Evolutionary conservation across 1,140 invertebrate genomes (phyloP), one percentile per base, ranked within the genome.

Genomic region (Drosophila carrolli): DNA sequence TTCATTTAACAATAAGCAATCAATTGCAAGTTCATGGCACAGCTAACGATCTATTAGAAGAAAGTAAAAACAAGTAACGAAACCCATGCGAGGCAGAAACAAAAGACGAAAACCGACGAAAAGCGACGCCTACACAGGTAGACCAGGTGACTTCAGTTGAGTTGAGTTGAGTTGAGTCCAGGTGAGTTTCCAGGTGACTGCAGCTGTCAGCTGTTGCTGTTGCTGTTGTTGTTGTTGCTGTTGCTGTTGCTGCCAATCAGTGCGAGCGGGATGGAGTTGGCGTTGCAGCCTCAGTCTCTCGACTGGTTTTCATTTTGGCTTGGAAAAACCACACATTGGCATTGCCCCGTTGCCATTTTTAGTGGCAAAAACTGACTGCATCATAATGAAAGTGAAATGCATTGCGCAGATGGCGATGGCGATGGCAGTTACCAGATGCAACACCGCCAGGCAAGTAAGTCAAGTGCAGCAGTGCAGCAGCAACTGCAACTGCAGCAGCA

Each of bases 1-100:
- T 88, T 88, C 83, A 89, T 88, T 88, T 88, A 88, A 88, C 83
- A 88, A 88, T 88, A 88, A 88, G 83, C 83, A 88, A 88, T 88
- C 83, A 88, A 88, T 86, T 88, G 82, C 81, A 85, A 86, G 81
- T 85, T 81, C 75, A 86, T 89, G 81, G 80, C 84, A 76, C 86
- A 80, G 80, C 84, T 88, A 88, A 88, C 83, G 84, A 88, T 88
- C 83, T 88, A 89, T 88, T 88, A 88, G 83, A 88, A 88, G 83
- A 88, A 88, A 88, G 83, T 88, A 88, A 88, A 88, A 88, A 83
- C 79, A 88, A 86, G 83, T 67, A 86, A 88, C 62, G 48, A 83
- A 88, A 83, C 75, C 67, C 61, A 78, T 71, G 71, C 63, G 54
- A 61, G 54, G 63, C 56, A 68, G 60, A 81, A 70, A 81, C 60